Evolutionary conservation across 1,140 invertebrate species (phyloP), one percentile per base, ranked within the genome.

Genomic region (Leptinotarsa defecta): DNA sequence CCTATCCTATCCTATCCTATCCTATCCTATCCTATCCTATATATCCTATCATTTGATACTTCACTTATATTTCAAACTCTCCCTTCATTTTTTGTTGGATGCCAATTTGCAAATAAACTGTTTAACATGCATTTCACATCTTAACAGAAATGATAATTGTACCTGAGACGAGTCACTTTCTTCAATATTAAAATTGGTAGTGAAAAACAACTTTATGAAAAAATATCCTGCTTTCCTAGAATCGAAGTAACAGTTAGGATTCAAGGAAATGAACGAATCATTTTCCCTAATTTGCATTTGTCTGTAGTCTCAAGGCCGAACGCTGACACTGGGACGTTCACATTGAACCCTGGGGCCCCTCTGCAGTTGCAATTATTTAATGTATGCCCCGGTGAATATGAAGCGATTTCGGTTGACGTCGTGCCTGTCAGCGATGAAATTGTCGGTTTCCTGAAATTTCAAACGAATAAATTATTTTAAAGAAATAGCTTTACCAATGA

Each of bases 271-370:
- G 52, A 13, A 19, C 52, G n/a, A 57, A 57, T 2, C 3, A 15
- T 19, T 57, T 57, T 19, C 17, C 52, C 17, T 57, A 15, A 57
- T 57, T 57, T 57, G 52, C 52, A n/a, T 57, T 4, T 19, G 52
- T 15, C n/a, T 57, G 52, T 57, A 57, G 52, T 57, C 52, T 57
- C 52, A 57, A 57, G 52, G 52, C n/a, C 52, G 52, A 57, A 19
- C 52, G 52, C 52, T 57, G 52, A 15, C 17, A 57, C 52, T 57
- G 52, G 52, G 52, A 19, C 52, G 13, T 57, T 57, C 13, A 57
- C 52, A 57, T 57, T 13, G n/a, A 57, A 3, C 52, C 52, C 52
- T 4, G 52, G 52, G 17, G 52, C 52, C 52, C 17, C 52, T 13
- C 52, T 57, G 17, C 52, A 57, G 34, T 43, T 43, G 34, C 8